phyloP scores from a whole-genome alignment of 2,797 vertebrate species.

The Malurus splendens region DNA sequence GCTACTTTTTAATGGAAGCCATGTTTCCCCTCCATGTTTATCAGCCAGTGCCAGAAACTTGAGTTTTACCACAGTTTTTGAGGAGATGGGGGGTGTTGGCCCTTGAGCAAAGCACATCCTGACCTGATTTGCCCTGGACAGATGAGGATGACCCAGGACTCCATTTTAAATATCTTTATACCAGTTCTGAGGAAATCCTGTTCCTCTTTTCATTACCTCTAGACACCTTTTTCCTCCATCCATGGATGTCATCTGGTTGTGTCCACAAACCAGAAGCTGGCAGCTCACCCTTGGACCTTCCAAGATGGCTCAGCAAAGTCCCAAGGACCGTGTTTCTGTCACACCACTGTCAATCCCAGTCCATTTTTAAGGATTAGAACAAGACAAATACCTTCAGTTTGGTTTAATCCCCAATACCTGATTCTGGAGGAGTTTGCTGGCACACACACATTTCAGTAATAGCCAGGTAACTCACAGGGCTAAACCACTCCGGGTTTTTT shows the following conservation, averaged over 20 bases:
- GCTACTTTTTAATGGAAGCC: neutral
- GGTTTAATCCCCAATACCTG: neutral
- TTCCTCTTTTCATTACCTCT: neutral
- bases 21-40: neutral
- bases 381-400: neutral
- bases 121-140: neutral
- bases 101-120: neutral
- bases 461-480: neutral
- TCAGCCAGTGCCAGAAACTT: neutral
- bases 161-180: rapidly evolving
- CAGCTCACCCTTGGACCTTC: neutral
- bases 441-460: rapidly evolving
- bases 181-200: neutral
- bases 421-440: neutral
- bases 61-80: rapidly evolving
- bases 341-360: neutral
- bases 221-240: rapidly evolving
- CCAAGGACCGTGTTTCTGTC: rapidly evolving
- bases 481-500: neutral
- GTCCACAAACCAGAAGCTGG: neutral
- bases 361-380: neutral
- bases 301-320: neutral
- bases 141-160: neutral
- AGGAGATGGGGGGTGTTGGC: neutral
- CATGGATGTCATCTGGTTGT: rapidly evolving